Base-by-base conservation (phyloP, 2,113 vertebrate species). In the Chaetodon trifascialis region DNA sequence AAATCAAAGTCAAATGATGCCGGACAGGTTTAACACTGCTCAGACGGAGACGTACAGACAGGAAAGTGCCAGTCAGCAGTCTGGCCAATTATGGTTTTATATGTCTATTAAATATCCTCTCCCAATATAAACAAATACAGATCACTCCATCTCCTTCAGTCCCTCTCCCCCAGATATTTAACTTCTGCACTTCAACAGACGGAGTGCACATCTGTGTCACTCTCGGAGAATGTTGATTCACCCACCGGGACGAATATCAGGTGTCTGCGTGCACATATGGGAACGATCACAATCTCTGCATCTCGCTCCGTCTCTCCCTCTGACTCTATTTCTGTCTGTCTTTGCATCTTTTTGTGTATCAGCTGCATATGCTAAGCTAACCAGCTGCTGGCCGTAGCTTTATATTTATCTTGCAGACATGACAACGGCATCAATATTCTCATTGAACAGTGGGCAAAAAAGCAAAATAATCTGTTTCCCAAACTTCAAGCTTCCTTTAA, bases 261-360 rank as follows among this genome's bases (percentile, higher is more conserved):
- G 94, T 95, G 90, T 93, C 94, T 80, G 64, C 71, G 17, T 68
- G 70, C 87, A 91, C 94, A 95, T 93, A 90, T 94, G 94, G 93
- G 92, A 94, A 89, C 89, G 38, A 95, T 94, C 82, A 79, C 63
- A n/a, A 64, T 51, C 85, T 77, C 85, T 85, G 73, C 52, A 74
- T 85, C 47, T 63, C 82, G 51, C 73, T 56, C 34, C 19, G 34
- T 76, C 72, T 79, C 66, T 58, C 36, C 59, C 56, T 17, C 54
- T 34, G 38, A 21, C 70, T 79, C 23, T 83, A 17, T 23, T 16
- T 65, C 30, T 69, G 38, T 72, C 60, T 8, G 0, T 80, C 65
- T 82, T 73, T 83, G 65, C 67, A n/a, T 15, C 15, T 58, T 73
- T 76, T 46, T 70, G 54, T 63, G 17, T 47, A 69, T 85, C 40